Percentiles rank a stretch among this genome's conserved stretches.
Evolutionary conservation across 2,888 invertebrate species (phyloP).

Genomic region (Griposia aprilina): DNA sequence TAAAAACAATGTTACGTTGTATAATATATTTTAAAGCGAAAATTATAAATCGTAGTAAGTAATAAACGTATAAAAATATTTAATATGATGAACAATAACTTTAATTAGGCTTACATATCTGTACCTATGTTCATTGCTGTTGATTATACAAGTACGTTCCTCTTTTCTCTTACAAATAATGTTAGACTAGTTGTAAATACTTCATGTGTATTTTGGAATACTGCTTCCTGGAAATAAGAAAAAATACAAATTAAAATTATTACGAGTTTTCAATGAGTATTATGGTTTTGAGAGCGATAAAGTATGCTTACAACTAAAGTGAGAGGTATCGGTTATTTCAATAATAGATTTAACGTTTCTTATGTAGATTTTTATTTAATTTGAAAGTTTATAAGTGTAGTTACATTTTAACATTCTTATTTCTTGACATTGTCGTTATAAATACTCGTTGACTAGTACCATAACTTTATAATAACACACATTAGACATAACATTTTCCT

Average conservation of each 20-base stretch:
- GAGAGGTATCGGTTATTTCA: conserved; percentile 68
- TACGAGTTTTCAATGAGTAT: conserved; percentile 44
- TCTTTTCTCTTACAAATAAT: conserved; percentile 87
- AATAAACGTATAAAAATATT: conserved; percentile 72
- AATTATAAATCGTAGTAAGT: conserved; percentile 63
- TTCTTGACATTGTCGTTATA: conserved; percentile 84
- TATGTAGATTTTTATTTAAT: conserved; percentile 88
- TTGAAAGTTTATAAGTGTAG: conserved; percentile 84
- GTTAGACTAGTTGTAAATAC: conserved; percentile 86
- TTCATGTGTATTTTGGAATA: conserved; percentile 90
- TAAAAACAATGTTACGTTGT: conserved; percentile 67
- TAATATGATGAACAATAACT: conserved; percentile 74
- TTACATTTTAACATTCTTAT: conserved; percentile 85
- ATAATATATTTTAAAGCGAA: conserved; percentile 63
- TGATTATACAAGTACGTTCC: conserved; percentile 85
- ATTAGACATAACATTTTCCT: conserved; percentile 68
- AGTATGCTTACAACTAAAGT: conserved; percentile 16
- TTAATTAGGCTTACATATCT: conserved; percentile 84
- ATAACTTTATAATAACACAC: conserved; percentile 78
- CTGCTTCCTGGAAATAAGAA: conserved; percentile 89
- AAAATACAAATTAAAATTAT: conserved; percentile 69
- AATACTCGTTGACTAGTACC: conserved; percentile 88
- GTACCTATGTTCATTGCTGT: conserved; percentile 77
- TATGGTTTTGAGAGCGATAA: conserved; percentile 1
- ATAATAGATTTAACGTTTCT: conserved; percentile 80